Evolutionary conservation across 2,113 vertebrate genomes (phyloP).

Genomic region (Furnarius figulus): DNA sequence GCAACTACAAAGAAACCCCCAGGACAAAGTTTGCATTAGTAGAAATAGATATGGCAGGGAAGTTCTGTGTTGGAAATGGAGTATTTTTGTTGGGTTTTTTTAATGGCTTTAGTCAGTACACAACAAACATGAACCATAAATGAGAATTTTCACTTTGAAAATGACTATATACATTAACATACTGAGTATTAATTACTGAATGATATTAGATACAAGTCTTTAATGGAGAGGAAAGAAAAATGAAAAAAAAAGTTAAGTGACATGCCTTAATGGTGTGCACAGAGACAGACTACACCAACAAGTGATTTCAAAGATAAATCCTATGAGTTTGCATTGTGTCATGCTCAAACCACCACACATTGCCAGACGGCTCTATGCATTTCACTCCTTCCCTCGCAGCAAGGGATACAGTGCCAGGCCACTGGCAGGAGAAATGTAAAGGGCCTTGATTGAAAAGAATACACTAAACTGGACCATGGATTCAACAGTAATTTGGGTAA

Average conservation of each 20-base stretch:
- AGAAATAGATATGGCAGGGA: not conserved
- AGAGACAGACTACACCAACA: not conserved
- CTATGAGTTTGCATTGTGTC: not conserved
- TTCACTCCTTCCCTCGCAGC: not conserved
- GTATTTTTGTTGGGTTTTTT: not conserved
- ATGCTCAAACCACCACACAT: too few relatives aligned
- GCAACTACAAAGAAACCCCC: not conserved
- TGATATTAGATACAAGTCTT: not conserved
- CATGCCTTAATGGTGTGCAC: not conserved
- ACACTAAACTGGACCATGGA: not conserved
- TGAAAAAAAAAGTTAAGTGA: not conserved
- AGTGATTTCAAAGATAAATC: not conserved
- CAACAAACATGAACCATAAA: not conserved
- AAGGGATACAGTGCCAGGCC: not conserved
- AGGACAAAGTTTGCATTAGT: not conserved
- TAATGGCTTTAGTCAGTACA: not conserved
- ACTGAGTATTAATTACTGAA: not conserved
- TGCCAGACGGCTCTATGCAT: not conserved
- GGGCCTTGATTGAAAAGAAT: not conserved
- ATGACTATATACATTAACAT: not conserved
- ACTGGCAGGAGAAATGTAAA: not conserved
- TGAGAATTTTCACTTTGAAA: not conserved
- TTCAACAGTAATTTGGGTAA: not conserved
- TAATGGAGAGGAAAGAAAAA: not conserved
- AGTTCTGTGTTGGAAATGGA: not conserved